phyloP scores from a whole-genome alignment of 2,888 invertebrate species.

The Dryobota labecula region DNA sequence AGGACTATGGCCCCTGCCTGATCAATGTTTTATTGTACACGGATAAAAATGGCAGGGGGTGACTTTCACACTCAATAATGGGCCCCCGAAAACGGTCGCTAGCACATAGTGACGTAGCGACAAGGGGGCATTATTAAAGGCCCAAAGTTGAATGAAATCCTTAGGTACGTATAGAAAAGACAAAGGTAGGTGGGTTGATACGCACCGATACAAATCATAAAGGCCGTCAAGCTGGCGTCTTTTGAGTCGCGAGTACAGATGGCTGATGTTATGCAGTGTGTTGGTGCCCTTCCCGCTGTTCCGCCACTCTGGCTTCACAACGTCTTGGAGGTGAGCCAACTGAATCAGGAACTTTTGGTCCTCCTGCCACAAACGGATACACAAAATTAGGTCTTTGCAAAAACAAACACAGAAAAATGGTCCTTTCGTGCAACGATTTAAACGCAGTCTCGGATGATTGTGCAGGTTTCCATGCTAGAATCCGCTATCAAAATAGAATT shows the following conservation, averaged over 20 bases:
- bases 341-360: constrained; percentile 96
- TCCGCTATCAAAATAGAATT: constrained; percentile 36
- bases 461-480: background rate
- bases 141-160: background rate
- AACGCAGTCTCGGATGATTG: constrained; percentile 6
- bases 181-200: constrained; percentile 12
- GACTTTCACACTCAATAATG: no score
- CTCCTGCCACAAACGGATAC: constrained; percentile 88
- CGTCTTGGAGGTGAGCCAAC: constrained; percentile 93
- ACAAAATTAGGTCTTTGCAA: constrained; percentile 15
- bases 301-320: constrained; percentile 95
- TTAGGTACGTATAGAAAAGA: background rate
- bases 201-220: constrained; percentile 94
- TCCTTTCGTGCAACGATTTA: background rate
- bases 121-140: no score
- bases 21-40: no score
- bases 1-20: no score
- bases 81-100: no score
- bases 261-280: constrained; percentile 93
- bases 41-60: no score
- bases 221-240: constrained; percentile 94
- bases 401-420: constrained; percentile 1
- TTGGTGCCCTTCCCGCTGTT: constrained; percentile 95
- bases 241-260: constrained; percentile 94
- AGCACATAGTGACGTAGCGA: no score